phyloP scores from a whole-genome alignment of 2,888 invertebrate species.

The Euclidia mi region DNA sequence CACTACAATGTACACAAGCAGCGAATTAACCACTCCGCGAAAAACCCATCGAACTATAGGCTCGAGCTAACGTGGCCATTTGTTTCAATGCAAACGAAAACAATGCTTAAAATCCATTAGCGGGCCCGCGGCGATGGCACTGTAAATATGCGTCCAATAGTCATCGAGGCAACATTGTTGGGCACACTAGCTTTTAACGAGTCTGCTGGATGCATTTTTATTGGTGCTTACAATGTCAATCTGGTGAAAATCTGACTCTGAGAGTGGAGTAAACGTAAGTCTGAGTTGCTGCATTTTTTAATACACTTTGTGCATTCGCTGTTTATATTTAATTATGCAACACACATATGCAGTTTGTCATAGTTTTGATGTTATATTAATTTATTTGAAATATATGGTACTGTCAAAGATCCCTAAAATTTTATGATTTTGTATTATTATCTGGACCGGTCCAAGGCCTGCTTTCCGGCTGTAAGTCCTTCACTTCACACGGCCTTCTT shows the following conservation, averaged over 20 bases:
- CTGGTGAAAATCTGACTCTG: background rate
- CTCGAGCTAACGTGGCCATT: slow-evolving; percentile 66
- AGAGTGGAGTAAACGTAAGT: too few species aligned
- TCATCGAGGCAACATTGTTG: slow-evolving; percentile 63
- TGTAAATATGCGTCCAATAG: slow-evolving; percentile 73
- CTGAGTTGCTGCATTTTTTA: too few species aligned
- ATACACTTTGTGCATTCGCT: too few species aligned
- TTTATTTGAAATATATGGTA: too few species aligned
- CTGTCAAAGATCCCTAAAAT: too few species aligned
- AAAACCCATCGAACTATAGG: slow-evolving; percentile 12
- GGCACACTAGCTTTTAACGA: slow-evolving; percentile 54
- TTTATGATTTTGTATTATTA: too few species aligned
- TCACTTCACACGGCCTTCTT: too few species aligned
- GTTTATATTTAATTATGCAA: too few species aligned
- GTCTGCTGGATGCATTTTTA: slow-evolving; percentile 32
- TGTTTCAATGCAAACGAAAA: slow-evolving; percentile 76
- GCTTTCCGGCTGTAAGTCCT: too few species aligned
- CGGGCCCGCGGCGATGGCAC: slow-evolving; percentile 69
- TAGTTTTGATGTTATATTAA: too few species aligned
- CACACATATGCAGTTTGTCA: too few species aligned
- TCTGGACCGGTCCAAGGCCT: too few species aligned
- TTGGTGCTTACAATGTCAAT: slow-evolving; percentile 5
- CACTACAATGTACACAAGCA: background rate
- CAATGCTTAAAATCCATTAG: slow-evolving; percentile 86
- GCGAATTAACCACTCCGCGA: slow-evolving; percentile 12